Base-by-base conservation (phyloP, 2,888 invertebrate species). In the Panopea generosa region DNA sequence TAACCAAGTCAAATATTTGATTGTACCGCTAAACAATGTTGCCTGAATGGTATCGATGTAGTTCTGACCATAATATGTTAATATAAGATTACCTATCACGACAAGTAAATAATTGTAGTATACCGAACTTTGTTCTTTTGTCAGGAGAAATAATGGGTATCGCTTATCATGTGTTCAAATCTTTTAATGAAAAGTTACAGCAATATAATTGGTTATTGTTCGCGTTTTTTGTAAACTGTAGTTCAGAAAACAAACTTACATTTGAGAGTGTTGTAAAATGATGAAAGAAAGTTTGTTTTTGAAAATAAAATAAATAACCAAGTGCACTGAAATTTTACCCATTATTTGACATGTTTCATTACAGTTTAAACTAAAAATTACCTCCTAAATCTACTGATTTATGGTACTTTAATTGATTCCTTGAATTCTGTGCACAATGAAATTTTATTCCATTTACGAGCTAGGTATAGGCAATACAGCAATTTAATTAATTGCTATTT, bases 1-100 rank as follows among this genome's bases (percentile, higher is more conserved):
- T 67, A 59, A 75, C 66, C 69, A 75, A 69, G 60, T 61, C 75
- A 75, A 75, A 75, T 75, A 75, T 75, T 75, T 75, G 70, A 66
- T 70, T 47, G 38, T 55, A n/a, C 7, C 47, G n/a, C 29, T 43
- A 61, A 70, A 75, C 70, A 70, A 60, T 49, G 50, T 18, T 60
- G 50, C 38, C 33, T 38, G 26, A 26, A 53, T 40, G 3, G 33
- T 61, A 61, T 62, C 53, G 26, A 22, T 52, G 52, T 49, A 62
- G 45, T 7, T 61, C 53, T 53, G 16, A 49, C 43, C 49, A 29
- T 70, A 61, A 73, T 73, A 62, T 67, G 53, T 40, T 61, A 43
- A 62, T 55, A 43, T 62, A 40, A 62, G 57, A 67, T 62, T 68
- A 62, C 67, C 45, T 45, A 73, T 68, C 61, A 49, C 18, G 50